Evolutionary conservation across 2,888 invertebrate species (phyloP).

Genomic region (Carabus problematicus): DNA sequence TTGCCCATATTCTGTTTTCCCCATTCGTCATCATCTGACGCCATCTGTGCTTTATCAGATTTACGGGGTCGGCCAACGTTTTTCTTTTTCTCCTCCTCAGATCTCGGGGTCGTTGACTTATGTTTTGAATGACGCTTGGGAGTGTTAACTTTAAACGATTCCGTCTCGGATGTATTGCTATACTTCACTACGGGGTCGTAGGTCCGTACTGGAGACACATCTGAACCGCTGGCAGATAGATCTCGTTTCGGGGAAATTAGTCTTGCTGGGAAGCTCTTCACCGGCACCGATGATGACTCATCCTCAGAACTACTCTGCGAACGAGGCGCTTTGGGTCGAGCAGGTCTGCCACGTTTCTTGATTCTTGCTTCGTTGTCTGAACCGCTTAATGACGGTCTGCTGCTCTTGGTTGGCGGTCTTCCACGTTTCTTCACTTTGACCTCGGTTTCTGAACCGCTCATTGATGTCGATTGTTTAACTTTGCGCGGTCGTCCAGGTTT

Average conservation of each 20-base stretch:
- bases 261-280: constrained; percentile 52
- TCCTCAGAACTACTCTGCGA: constrained; percentile 57
- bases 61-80: constrained; percentile 43
- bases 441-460: constrained; percentile 45
- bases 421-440: constrained; percentile 50
- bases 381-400: constrained; percentile 50
- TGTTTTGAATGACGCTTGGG: constrained; percentile 48
- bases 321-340: constrained; percentile 42
- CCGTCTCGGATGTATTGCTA: constrained; percentile 48
- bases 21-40: constrained; percentile 55
- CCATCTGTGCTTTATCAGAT: constrained; percentile 45
- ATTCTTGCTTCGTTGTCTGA: constrained; percentile 52
- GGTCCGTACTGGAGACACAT: constrained; percentile 48
- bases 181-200: constrained; percentile 43
- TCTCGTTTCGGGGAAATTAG: constrained; percentile 50
- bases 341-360: constrained; percentile 54
- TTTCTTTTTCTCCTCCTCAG: constrained; percentile 47
- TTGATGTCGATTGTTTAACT: constrained; percentile 49
- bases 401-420: constrained; percentile 48
- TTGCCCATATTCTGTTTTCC: constrained; percentile 53
- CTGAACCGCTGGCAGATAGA: constrained; percentile 48
- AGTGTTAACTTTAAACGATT: constrained; percentile 46
- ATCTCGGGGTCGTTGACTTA: constrained; percentile 45
- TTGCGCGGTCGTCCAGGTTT: constrained; percentile 61
- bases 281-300: constrained; percentile 50